phyloP scores from a whole-genome alignment of 2,113 vertebrate genomes.

The Ophiodon elongatus region DNA sequence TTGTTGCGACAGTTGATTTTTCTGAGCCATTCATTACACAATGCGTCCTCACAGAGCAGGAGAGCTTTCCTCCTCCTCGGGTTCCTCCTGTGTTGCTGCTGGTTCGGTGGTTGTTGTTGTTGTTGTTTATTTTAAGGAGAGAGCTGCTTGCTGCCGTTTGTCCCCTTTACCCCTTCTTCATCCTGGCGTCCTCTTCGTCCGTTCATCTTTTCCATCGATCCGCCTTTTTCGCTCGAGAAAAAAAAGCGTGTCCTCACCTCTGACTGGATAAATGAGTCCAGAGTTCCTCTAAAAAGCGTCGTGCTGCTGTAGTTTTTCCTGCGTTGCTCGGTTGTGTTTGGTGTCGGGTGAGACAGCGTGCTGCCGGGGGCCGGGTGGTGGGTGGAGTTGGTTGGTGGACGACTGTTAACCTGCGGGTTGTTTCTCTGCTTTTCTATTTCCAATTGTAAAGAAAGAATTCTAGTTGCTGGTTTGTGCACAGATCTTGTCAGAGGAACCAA shows the following conservation, averaged over 20 bases:
- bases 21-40: conserved; percentile 62
- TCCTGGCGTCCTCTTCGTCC: conserved; percentile 68
- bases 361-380: conserved; percentile 69
- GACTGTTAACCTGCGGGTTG: conserved; percentile 69
- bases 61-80: conserved; percentile 38
- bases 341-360: conserved; percentile 56
- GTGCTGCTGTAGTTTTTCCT: conserved; percentile 65
- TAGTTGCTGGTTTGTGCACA: conserved; percentile 86
- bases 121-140: conserved; percentile 52
- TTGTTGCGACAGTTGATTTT: conserved; percentile 54
- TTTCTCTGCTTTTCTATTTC: conserved; percentile 78
- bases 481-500: conserved; percentile 96
- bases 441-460: conserved; percentile 84
- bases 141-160: conserved; percentile 58
- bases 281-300: conserved; percentile 75
- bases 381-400: conserved; percentile 63
- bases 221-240: conserved; percentile 45
- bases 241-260: conserved; percentile 68
- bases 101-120: conserved; percentile 59
- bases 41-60: conserved; percentile 60
- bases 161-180: conserved; percentile 48
- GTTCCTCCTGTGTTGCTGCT: conserved; percentile 62
- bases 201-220: conserved; percentile 57
- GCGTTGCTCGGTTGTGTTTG: conserved; percentile 60
- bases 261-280: conserved; percentile 69